Evolutionary conservation across 2,888 invertebrate species (phyloP).

Genomic region (Pyrocoelia pectoralis): DNA sequence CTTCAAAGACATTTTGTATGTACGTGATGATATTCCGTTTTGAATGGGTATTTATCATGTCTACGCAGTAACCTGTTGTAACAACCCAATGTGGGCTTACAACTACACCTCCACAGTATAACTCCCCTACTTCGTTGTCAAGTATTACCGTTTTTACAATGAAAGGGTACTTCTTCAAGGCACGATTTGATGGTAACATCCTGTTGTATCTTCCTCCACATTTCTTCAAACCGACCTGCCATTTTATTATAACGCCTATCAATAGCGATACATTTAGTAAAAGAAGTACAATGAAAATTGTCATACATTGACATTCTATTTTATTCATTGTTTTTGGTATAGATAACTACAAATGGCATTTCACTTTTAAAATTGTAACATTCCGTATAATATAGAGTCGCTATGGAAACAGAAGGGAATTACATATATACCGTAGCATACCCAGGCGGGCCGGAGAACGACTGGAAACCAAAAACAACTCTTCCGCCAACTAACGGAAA

Average conservation of each 20-base stretch:
- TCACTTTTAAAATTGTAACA: too few species aligned
- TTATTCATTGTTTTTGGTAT: constrained; percentile 15
- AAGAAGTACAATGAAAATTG: constrained; percentile 10
- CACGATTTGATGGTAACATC: too few species aligned
- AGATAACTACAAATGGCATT: too few species aligned
- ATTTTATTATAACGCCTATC: constrained; percentile 10
- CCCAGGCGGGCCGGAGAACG: too few species aligned
- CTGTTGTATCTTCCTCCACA: too few species aligned
- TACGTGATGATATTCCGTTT: neutral
- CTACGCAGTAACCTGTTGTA: neutral
- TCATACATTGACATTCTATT: constrained; percentile 13
- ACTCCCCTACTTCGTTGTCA: neutral
- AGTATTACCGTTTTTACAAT: neutral
- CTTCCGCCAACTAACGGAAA: too few species aligned
- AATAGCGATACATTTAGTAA: constrained; percentile 3
- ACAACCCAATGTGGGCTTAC: neutral
- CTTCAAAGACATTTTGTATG: neutral
- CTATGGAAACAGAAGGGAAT: too few species aligned
- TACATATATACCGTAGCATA: too few species aligned
- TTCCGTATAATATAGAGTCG: too few species aligned
- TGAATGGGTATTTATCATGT: neutral
- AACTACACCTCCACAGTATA: neutral
- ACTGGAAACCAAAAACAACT: too few species aligned
- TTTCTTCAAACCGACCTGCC: neutral
- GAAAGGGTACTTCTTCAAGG: too few species aligned